Conservation (phyloP, 2,113 vertebrate genomes). For the Mesembrinibis cayennensis region DNA sequence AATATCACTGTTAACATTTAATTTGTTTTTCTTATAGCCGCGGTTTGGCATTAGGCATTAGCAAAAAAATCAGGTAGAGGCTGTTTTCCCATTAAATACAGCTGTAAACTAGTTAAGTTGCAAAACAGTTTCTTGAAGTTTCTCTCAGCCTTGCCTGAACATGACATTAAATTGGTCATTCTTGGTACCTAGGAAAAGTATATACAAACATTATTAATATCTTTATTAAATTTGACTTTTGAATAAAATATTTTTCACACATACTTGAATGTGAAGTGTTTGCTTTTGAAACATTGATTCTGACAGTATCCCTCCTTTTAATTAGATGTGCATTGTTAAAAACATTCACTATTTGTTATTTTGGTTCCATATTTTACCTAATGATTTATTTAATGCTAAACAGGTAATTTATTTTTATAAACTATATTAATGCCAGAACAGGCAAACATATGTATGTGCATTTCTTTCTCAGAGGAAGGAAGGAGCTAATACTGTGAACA, state of each 20-base stretch:
- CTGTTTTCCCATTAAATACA: background rate
- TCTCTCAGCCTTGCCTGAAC: background rate
- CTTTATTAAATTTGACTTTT: background rate
- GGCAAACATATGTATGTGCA: background rate
- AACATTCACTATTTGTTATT: background rate
- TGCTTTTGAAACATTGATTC: background rate
- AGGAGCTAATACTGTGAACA: constrained; percentile 7
- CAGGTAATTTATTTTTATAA: background rate
- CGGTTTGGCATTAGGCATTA: background rate
- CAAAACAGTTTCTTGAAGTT: background rate
- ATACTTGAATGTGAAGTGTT: background rate
- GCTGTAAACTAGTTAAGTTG: background rate
- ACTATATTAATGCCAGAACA: background rate
- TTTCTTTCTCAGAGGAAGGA: background rate
- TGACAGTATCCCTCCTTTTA: background rate
- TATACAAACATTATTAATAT: background rate
- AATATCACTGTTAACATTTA: background rate
- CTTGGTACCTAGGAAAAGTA: background rate
- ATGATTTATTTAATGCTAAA: background rate
- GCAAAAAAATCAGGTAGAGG: background rate
- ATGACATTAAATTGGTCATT: background rate
- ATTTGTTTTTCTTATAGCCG: background rate
- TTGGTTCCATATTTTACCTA: background rate
- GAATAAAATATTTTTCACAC: background rate
- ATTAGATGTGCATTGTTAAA: background rate